These are phyloP conservation scores for Drosophila ambigua DNA, from an alignment of 1,140 invertebrate species.

Conservation along the genomic window DNA sequence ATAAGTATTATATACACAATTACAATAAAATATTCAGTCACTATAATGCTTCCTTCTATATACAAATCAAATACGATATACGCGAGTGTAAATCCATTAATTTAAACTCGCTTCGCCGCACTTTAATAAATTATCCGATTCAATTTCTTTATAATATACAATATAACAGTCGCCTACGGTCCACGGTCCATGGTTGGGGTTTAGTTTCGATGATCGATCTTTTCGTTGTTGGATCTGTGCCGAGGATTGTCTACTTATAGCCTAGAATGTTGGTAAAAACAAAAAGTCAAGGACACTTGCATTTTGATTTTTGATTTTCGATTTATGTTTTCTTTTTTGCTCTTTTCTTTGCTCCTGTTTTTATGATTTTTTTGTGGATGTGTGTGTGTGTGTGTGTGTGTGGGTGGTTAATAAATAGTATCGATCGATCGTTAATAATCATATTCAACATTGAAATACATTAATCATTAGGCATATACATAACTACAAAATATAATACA, in stretches of 20 bases:
- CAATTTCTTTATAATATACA: constrained; percentile 65
- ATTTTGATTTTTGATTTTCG: constrained; percentile 12
- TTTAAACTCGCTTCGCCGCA: constrained; percentile 52
- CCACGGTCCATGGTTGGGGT: constrained; percentile 3
- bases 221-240: constrained; percentile 44
- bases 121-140: constrained; percentile 73
- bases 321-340: constrained; percentile 19
- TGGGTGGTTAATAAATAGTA: constrained; percentile 70
- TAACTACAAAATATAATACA: constrained; percentile 80
- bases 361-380: constrained; percentile 18
- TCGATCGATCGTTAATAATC: constrained; percentile 64
- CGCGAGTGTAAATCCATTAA: constrained; percentile 47
- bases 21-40: constrained; percentile 81
- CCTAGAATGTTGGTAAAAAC: constrained; percentile 63
- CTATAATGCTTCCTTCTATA: constrained; percentile 76
- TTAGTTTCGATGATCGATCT: constrained; percentile 10
- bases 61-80: constrained; percentile 71
- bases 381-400: constrained; percentile 19
- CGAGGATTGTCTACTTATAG: constrained; percentile 73
- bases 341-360: constrained; percentile 23
- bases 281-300: constrained; percentile 47
- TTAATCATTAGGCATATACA: constrained; percentile 64
- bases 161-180: constrained; percentile 64
- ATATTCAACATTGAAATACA: constrained; percentile 79
- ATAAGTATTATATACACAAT: constrained; percentile 81